Conservation (phyloP, 30 jellyfish, hydroid and myxozoan species). For the Hydractinia symbiolongicarpus region DNA sequence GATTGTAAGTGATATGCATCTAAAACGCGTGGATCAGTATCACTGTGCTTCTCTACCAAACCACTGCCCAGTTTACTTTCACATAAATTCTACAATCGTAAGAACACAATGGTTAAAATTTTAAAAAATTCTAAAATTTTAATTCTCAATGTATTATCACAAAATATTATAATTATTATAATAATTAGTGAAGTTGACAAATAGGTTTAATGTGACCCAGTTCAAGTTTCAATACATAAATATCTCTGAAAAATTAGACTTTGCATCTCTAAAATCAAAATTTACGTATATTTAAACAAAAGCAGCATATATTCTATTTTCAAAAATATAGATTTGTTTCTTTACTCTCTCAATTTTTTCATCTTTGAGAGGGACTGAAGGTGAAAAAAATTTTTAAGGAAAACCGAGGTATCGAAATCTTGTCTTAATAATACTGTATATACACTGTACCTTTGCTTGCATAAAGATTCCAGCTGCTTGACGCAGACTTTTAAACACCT, state of each 20-base stretch:
- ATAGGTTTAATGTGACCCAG: neutral
- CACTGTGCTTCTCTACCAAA: constrained; percentile 71
- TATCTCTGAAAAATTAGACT: neutral
- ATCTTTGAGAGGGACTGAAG: too few species aligned
- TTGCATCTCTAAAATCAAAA: neutral
- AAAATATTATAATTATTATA: neutral
- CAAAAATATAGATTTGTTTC: too few species aligned
- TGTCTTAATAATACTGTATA: too few species aligned
- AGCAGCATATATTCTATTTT: neutral
- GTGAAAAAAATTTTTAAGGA: too few species aligned
- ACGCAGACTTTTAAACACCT: constrained; percentile 69
- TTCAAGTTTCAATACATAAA: neutral
- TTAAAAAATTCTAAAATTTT: too few species aligned
- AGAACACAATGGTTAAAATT: neutral
- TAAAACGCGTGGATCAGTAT: constrained; percentile 77
- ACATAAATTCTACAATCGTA: constrained; percentile 37
- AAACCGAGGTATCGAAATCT: too few species aligned
- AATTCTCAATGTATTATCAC: neutral
- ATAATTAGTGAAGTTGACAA: neutral
- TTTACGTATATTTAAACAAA: neutral
- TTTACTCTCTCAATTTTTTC: too few species aligned
- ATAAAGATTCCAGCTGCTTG: constrained; percentile 91
- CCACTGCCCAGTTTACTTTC: constrained; percentile 84
- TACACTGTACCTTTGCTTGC: constrained; percentile 67
- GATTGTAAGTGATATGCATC: constrained; percentile 91